Evolutionary conservation across 1,140 invertebrate genomes (phyloP).

Genomic region (Drosophila punjabiensis): DNA sequence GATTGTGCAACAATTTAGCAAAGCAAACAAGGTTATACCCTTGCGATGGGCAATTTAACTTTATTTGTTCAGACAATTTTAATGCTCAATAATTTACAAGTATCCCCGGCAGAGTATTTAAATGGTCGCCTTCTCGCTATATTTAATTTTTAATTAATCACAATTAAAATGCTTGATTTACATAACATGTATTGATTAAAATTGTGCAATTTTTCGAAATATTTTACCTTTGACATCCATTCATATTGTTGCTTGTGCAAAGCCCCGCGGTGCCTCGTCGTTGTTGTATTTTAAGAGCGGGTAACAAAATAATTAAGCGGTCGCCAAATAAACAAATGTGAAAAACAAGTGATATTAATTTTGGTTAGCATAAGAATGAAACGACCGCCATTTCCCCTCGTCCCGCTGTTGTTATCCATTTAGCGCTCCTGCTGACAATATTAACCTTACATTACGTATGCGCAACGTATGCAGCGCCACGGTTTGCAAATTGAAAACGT

Average conservation of each 20-base stretch:
- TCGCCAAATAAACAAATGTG: conserved; percentile 51
- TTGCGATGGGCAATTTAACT: background rate
- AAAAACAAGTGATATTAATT: conserved; percentile 60
- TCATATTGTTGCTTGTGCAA: conserved; percentile 3
- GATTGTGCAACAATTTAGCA: conserved; percentile 43
- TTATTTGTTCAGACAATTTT: background rate
- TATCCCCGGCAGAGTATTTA: background rate
- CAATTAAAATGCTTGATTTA: conserved; percentile 57
- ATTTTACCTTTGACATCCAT: conserved; percentile 13
- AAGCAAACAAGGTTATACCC: background rate
- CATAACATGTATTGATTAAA: conserved; percentile 38
- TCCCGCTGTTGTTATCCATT: background rate
- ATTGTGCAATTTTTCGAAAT: conserved; percentile 34
- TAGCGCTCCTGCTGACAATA: conserved; percentile 29
- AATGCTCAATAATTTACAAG: background rate
- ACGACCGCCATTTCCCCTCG: background rate
- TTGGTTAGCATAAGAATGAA: conserved; percentile 20
- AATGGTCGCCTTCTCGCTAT: background rate
- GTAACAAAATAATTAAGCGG: conserved; percentile 72
- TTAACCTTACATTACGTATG: conserved; percentile 64
- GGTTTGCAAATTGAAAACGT: conserved; percentile 68
- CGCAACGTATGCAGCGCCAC: conserved; percentile 41
- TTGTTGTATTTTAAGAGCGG: conserved; percentile 36
- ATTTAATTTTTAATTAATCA: conserved; percentile 52
- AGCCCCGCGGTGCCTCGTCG: conserved; percentile 1